These are phyloP conservation scores for Tiaroga cobitis DNA, from an alignment of 2,797 vertebrate genomes.

Conservation along the genomic window DNA sequence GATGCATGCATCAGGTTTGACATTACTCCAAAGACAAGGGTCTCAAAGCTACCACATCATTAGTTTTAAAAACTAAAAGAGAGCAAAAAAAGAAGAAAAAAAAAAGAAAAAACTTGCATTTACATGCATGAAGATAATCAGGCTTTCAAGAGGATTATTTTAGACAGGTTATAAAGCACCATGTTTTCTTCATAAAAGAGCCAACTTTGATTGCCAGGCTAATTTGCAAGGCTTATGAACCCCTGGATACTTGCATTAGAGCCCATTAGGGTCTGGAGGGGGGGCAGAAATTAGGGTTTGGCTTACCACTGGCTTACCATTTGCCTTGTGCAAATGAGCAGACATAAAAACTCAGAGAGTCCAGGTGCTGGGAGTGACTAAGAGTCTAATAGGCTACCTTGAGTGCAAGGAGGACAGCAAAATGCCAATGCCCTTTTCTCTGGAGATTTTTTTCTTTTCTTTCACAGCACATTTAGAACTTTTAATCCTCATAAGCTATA, in stretches of 20 bases:
- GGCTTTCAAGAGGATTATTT: constrained; percentile 49
- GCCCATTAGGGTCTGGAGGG: constrained; percentile 58
- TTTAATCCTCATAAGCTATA: neutral
- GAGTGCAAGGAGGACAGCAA: neutral
- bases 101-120: neutral
- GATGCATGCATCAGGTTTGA: neutral
- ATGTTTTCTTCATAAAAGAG: constrained; percentile 39
- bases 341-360: constrained; percentile 45
- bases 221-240: constrained; percentile 58
- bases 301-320: constrained; percentile 46
- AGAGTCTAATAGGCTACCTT: constrained; percentile 42
- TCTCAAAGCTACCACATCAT: neutral
- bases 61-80: constrained; percentile 5
- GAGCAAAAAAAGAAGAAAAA: neutral
- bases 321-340: constrained; percentile 55
- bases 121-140: constrained; percentile 36
- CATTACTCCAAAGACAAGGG: neutral
- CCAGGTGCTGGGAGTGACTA: constrained; percentile 45
- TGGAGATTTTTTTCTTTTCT: neutral
- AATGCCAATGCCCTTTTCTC: constrained; percentile 11
- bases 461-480: neutral
- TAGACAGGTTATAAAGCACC: constrained; percentile 44
- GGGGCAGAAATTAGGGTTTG: constrained; percentile 52
- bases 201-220: constrained; percentile 50
- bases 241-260: constrained; percentile 57